Evolutionary conservation across 1,140 invertebrate genomes (phyloP), one percentile per base, ranked within the genome.

Genomic region (Chrysoperla carnea): DNA sequence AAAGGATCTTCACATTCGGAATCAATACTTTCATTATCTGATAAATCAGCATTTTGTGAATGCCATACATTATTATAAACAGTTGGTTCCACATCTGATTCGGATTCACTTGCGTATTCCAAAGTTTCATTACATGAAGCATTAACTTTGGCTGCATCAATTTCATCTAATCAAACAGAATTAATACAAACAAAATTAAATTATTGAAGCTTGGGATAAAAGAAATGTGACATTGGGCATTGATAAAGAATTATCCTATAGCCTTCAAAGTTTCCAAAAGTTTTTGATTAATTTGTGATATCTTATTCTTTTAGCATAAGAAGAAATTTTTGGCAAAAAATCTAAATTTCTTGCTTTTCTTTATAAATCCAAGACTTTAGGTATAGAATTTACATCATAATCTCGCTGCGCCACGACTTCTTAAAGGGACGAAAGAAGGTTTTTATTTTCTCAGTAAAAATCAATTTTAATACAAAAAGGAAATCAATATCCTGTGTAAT

Each of bases 1-100:
- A 85, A 63, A 7, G 73, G 66, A 67, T 86, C 82, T 52, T 85
- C 82, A 48, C 78, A 69, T 43, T 82, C 72, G 43, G 78, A 83
- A 51, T 85, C 80, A 11, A 81, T 68, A 60, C 78, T 84, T 57
- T 86, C 84, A 52, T 79, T 69, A 50, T 78, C 76, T 6, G 75
- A 78, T 51, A 79, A 81, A 49, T 81, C 80, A 13, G 72, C 67
- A 50, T 78, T 75, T 39, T 68, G 62, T 49, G 73, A 74, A 48
- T 66, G 63, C 57, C 78, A 74, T 0, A 78, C 73, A 46, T 78
- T 76, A 15, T 68, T 73, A 6, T 78, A 63, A 8, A 70, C 66
- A 2, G 73, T 67, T 5, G 72, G 61, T 57, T 80, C 78, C 2
- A 74, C 70, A 52, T 84, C 81, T 58, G 76, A 78, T 39, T 82